Base-by-base conservation (phyloP, 2,888 invertebrate species). In the Lepidochitona cinerea region DNA sequence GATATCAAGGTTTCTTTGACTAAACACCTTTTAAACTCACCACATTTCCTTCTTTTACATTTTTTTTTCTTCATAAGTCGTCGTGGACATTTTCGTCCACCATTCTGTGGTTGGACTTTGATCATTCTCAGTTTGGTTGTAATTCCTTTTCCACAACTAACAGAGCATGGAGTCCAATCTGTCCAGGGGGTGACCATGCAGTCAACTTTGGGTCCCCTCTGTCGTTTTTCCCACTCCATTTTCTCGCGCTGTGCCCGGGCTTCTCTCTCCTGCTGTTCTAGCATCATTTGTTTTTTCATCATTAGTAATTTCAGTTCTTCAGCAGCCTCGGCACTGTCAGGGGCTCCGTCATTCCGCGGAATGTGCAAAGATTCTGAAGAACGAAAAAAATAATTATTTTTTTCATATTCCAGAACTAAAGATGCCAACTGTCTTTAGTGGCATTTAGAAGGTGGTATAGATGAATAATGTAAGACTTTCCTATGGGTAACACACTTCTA, bases 151-250 rank as follows among this genome's bases (percentile, higher is more conserved):
- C 87, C 87, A 77, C 89, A 89, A 0, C 87, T 86, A 37, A 81
- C 85, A 0, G 89, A 86, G 74, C 90, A 90, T 18, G 82, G 73
- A 1, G 85, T 81, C 89, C 89, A 89, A 4, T 81, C 77, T 0
- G 86, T 78, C 89, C 89, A 89, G 6, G 83, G 78, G 5, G 88
- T 85, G 0, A 88, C 83, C 82, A 87, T 83, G 78, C 89, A 89
- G 79, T 89, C 81, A 35, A 83, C 79, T 32, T 59, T 70, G 0
- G 80, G 77, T 33, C 80, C 81, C 36, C 69, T 72, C 32, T 72
- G 37, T 12, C 69, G 52, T 18, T 68, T 71, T 7, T 66, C 37
- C 59, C 59, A 59, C 9, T 59, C 59, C 29, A 29, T 14, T 4
- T 32, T 23, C 32, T 59, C 59, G 14, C 59, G 23, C 59, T 59